Percentiles rank a stretch among this genome's conserved stretches.
Conservation (phyloP, 2,797 vertebrate genomes). For the Xenopus petersii region DNA sequence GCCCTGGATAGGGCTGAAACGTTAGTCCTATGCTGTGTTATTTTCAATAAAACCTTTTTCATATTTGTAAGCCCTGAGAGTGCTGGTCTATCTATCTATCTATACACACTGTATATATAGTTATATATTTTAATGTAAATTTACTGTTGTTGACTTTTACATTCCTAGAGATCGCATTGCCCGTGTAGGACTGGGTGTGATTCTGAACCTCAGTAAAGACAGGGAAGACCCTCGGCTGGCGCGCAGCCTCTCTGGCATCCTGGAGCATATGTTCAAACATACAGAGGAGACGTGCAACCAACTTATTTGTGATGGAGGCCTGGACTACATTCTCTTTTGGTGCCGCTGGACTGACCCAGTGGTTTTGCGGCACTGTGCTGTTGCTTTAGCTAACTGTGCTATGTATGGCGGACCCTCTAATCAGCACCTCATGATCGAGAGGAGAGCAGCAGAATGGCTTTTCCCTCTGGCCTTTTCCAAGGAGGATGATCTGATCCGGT, state of each 20-base stretch:
- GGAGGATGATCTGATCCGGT: conserved; percentile 86
- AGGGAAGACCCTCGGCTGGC: conserved; percentile 83
- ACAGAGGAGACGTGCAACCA: conserved; percentile 88
- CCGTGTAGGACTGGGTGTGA: conserved; percentile 85
- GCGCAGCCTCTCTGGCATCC: conserved; percentile 82
- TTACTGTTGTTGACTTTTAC: not conserved
- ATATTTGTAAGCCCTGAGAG: no score
- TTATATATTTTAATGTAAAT: no score
- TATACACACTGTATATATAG: no score
- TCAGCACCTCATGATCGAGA: conserved; percentile 93
- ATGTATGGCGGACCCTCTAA: conserved; percentile 89
- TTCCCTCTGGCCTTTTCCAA: conserved; percentile 94
- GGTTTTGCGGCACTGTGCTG: conserved; percentile 88
- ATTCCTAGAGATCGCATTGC: conserved; percentile 85
- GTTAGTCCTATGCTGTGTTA: no score
- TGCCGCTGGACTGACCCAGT: conserved; percentile 85
- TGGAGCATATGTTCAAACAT: conserved; percentile 99
- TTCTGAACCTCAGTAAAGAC: conserved; percentile 86
- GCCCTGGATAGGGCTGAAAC: no score
- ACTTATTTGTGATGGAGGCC: conserved; percentile 83
- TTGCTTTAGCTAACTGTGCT: conserved; percentile 93
- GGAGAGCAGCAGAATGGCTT: conserved; percentile 90
- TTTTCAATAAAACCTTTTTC: no score
- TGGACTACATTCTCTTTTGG: conserved; percentile 92
- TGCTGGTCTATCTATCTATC: no score